phyloP scores from a whole-genome alignment of 2,888 invertebrate genomes.

The Amphipoea lucens region DNA sequence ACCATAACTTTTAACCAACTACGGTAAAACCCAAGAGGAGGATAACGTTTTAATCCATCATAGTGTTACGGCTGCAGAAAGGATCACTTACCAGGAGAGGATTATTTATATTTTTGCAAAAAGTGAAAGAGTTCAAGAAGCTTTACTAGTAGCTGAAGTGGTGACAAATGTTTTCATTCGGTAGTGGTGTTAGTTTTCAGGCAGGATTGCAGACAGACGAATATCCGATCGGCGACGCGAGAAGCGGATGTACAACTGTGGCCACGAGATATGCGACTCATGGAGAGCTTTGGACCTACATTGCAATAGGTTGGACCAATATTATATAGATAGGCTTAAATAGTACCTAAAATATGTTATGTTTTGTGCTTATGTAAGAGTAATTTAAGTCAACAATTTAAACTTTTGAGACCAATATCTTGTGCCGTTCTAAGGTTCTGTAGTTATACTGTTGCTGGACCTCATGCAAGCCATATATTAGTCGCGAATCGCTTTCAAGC shows the following conservation, averaged over 20 bases:
- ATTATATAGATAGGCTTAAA: background rate
- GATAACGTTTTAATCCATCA: background rate
- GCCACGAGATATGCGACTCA: slow-evolving; percentile 62
- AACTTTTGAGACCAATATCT: no score
- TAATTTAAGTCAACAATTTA: background rate
- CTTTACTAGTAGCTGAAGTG: background rate
- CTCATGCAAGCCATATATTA: background rate
- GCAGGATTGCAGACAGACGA: slow-evolving; percentile 83
- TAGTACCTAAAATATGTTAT: background rate
- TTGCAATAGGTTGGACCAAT: background rate
- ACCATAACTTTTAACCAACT: background rate
- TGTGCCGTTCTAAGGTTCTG: background rate
- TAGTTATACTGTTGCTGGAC: background rate
- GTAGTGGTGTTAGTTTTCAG: slow-evolving; percentile 55
- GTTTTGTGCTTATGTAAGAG: background rate
- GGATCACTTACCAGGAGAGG: background rate
- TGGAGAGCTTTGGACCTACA: background rate
- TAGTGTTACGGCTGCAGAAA: no score
- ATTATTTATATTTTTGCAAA: background rate
- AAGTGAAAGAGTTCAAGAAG: slow-evolving; percentile 3
- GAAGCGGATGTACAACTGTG: slow-evolving; percentile 72
- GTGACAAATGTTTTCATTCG: slow-evolving; percentile 50
- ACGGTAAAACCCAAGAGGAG: background rate
- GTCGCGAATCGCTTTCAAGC: background rate
- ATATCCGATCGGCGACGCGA: slow-evolving; percentile 79